Evolutionary conservation across 1,140 invertebrate species (phyloP).

Genomic region (Drosophila erecta): DNA sequence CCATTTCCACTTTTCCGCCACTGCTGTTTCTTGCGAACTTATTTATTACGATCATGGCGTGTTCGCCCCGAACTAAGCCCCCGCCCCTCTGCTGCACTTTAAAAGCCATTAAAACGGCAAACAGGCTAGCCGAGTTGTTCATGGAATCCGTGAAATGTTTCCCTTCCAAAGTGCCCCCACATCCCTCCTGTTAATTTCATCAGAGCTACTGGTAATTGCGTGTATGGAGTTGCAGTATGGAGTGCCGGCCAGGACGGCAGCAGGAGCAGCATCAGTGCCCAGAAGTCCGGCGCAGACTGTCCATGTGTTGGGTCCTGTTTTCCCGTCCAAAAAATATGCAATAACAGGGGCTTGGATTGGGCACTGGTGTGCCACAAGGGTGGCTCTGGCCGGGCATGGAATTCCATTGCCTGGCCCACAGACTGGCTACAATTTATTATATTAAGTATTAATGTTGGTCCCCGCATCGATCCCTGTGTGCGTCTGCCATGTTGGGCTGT

Average conservation of each 20-base stretch:
- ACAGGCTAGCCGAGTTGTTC: slow-evolving; percentile 38
- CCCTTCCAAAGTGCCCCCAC: slow-evolving; percentile 13
- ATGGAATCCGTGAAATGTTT: slow-evolving; percentile 17
- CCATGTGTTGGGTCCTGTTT: slow-evolving; percentile 38
- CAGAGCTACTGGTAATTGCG: slow-evolving; percentile 80
- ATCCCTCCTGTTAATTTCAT: slow-evolving; percentile 73
- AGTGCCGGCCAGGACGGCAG: slow-evolving; percentile 14
- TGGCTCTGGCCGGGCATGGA: slow-evolving; percentile 10
- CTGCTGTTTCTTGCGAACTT: slow-evolving; percentile 21
- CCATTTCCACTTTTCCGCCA: neutral
- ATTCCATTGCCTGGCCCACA: slow-evolving; percentile 68
- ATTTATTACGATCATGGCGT: slow-evolving; percentile 41
- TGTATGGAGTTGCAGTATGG: slow-evolving; percentile 69
- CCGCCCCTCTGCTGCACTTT: slow-evolving; percentile 56
- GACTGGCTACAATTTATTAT: slow-evolving; percentile 83
- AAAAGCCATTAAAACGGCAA: slow-evolving; percentile 79
- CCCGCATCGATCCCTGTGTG: slow-evolving; percentile 23
- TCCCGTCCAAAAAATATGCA: slow-evolving; percentile 61
- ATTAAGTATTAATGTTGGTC: slow-evolving; percentile 80
- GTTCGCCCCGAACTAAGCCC: slow-evolving; percentile 22
- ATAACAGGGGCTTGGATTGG: slow-evolving; percentile 18
- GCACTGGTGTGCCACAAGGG: neutral
- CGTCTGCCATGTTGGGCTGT: slow-evolving; percentile 18
- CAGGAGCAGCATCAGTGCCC: slow-evolving; percentile 11
- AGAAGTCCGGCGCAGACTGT: slow-evolving; percentile 41